Conservation (phyloP, 2,113 vertebrate species). For the Cheilinus undulatus region DNA sequence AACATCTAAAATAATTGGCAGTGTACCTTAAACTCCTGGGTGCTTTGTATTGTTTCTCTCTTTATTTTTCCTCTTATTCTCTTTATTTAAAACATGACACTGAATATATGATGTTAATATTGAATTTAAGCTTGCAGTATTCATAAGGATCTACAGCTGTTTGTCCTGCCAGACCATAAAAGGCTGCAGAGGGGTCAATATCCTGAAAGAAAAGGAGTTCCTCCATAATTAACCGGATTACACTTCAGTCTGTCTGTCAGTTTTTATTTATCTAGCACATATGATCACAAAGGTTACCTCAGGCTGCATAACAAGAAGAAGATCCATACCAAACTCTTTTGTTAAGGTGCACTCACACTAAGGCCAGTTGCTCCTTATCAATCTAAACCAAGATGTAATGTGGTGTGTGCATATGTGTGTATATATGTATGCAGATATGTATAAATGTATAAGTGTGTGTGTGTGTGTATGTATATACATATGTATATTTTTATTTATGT, state of each 20-base stretch:
- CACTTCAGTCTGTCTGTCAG: background rate
- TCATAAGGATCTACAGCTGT: background rate
- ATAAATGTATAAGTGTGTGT: too few species aligned
- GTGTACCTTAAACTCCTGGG: slow-evolving; percentile 23
- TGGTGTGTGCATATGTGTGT: too few species aligned
- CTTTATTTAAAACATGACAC: slow-evolving; percentile 26
- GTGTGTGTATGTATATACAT: too few species aligned
- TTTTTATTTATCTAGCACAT: too few species aligned
- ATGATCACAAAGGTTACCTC: too few species aligned
- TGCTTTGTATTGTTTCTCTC: slow-evolving; percentile 13
- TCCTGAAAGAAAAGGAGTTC: background rate
- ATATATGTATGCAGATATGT: too few species aligned
- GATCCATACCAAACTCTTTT: too few species aligned
- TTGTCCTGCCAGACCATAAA: background rate
- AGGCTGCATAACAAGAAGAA: too few species aligned
- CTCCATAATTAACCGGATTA: background rate
- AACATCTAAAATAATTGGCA: slow-evolving; percentile 63
- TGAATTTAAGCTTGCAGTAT: slow-evolving; percentile 5
- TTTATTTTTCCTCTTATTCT: background rate
- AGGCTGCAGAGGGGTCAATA: background rate
- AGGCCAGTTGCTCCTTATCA: too few species aligned
- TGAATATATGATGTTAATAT: slow-evolving; percentile 25
- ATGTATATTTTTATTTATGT: too few species aligned
- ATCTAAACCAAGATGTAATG: too few species aligned
- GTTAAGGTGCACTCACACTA: too few species aligned